Evolutionary conservation across 1,140 invertebrate species (phyloP).

Genomic region (Odontomachus brunneus): DNA sequence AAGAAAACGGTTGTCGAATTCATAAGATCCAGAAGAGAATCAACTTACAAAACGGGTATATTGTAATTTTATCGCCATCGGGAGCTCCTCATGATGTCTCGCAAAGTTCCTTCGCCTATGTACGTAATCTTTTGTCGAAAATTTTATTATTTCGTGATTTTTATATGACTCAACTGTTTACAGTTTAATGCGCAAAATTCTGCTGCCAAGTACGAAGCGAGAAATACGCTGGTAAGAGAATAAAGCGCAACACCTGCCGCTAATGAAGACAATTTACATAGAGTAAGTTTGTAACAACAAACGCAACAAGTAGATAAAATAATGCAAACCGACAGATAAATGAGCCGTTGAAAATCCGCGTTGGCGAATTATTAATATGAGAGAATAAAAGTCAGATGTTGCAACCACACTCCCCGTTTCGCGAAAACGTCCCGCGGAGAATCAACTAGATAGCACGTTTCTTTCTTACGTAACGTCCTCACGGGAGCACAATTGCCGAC

Average conservation of each 20-base stretch:
- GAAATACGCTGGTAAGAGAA: too few species aligned
- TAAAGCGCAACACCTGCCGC: too few species aligned
- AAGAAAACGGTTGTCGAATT: background rate
- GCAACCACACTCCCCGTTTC: background rate
- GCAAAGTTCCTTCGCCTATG: too few species aligned
- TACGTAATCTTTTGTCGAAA: too few species aligned
- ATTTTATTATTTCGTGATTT: too few species aligned
- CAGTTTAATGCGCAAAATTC: too few species aligned
- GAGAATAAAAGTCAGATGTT: background rate
- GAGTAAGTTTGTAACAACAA: background rate
- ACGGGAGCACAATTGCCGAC: background rate
- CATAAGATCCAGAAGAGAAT: background rate
- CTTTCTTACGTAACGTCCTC: background rate
- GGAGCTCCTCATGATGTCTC: too few species aligned
- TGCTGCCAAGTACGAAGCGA: too few species aligned
- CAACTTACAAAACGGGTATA: background rate
- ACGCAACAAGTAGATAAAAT: background rate
- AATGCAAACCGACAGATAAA: background rate
- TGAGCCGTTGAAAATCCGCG: background rate
- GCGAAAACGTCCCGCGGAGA: slow-evolving; percentile 10
- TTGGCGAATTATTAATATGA: background rate
- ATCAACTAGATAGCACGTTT: background rate
- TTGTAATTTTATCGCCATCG: too few species aligned
- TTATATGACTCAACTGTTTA: too few species aligned
- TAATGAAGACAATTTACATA: slow-evolving; percentile 11